Evolutionary conservation across 2,888 invertebrate species (phyloP), one percentile per base, ranked within the genome.

Genomic region (Drosophila leonis): DNA sequence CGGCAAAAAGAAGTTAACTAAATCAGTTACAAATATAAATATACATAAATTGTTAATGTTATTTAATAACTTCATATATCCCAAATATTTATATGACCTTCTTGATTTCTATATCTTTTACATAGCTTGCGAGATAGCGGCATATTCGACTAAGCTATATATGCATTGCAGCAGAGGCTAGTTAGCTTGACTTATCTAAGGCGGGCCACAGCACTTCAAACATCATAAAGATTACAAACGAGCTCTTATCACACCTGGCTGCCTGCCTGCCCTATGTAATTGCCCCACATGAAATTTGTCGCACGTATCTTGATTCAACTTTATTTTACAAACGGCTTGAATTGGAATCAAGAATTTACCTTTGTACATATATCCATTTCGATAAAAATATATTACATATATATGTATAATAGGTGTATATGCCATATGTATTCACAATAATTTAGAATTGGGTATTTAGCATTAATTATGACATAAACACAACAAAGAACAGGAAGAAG

Each of bases 401-500:
- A 55, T 74, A 59, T 59, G 42, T 33, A 41, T 52, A 55, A 55
- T 55, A 35, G 49, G 33, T 70, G 39, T 60, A 65, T 68, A 52
- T 75, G 72, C 72, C 74, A 74, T 49, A 49, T 71, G 74, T 78
- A 78, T 78, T 78, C 78, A 78, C 78, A 78, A 65, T 78, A 78
- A 78, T 78, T 78, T 78, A 78, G 66, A 78, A 69, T 68, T 65
- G 63, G 62, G 39, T 51, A 65, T 48, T 78, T 59, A 67, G 48
- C 59, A 90, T 94, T 95, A 97, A 91, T 94, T 96, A 97, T 90
- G 98, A 97, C 95, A 99, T 95, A 94, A 99, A 98, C 83, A 99
- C 96, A 92, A 99, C 97, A 94, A 99, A 99, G 93, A 99, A 98
- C 93, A 99, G 97, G 93, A 99, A 99, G 95, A 99, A 99, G 92